Percentiles rank a stretch among this genome's conserved stretches.
phyloP scores from a whole-genome alignment of 1,140 invertebrate genomes.

The roundworm (Caenorhabditis elegans) region WBcel235 BX284602.5:5117501-5118000 shows the following conservation, averaged over 20 bases:
- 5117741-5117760: no score
- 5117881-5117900: constrained; percentile 1
- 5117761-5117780: no score
- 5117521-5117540: constrained; percentile 30
- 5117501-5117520: constrained; percentile 44
- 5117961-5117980: constrained; percentile 39
- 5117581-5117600: constrained; percentile 18
- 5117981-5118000: constrained; percentile 4
- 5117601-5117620: constrained; percentile 2
- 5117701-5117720: no score
- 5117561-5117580: constrained; percentile 28
- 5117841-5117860: no score
- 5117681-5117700: no score
- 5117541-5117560: constrained; percentile 39
- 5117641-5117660: no score
- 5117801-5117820: no score
- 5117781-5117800: no score
- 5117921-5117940: constrained; percentile 43
- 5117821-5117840: no score
- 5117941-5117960: constrained; percentile 39
- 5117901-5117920: constrained; percentile 24
- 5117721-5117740: no score
- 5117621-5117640: neutral
- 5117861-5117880: no score
- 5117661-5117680: no score